phyloP scores from a whole-genome alignment of 2,888 invertebrate genomes.

The Patella depressa region DNA sequence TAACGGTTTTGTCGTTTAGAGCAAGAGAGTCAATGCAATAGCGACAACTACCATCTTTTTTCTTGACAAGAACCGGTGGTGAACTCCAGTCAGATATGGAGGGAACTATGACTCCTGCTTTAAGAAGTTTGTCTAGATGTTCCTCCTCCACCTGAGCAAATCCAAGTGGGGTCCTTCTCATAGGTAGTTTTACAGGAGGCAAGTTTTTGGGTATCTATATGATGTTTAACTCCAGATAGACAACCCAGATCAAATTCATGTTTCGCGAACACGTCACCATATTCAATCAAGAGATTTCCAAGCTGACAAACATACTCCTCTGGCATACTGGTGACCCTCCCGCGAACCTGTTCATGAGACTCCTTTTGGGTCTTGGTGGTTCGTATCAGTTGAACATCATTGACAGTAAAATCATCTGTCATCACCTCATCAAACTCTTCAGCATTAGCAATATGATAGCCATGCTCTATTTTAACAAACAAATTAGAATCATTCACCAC shows the following conservation, averaged over 20 bases:
- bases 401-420: too few relatives aligned
- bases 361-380: too few relatives aligned
- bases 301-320: too few relatives aligned
- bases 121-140: constrained; percentile 29
- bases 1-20: constrained; percentile 28
- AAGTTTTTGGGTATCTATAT: constrained; percentile 22
- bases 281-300: neutral
- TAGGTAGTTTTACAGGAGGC: constrained; percentile 27
- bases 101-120: constrained; percentile 30
- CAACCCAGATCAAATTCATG: constrained; percentile 13
- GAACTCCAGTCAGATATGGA: constrained; percentile 36
- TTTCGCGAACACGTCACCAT: constrained; percentile 15
- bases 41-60: constrained; percentile 26
- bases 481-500: too few relatives aligned
- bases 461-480: too few relatives aligned
- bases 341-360: too few relatives aligned
- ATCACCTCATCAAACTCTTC: too few relatives aligned
- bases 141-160: constrained; percentile 27
- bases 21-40: constrained; percentile 34
- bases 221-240: neutral
- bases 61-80: constrained; percentile 30
- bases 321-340: too few relatives aligned
- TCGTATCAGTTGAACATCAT: too few relatives aligned
- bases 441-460: too few relatives aligned
- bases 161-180: constrained; percentile 32